Evolutionary conservation across 2,113 vertebrate genomes (phyloP), one percentile per base, ranked within the genome.

Genomic region (Perca fluviatilis): DNA sequence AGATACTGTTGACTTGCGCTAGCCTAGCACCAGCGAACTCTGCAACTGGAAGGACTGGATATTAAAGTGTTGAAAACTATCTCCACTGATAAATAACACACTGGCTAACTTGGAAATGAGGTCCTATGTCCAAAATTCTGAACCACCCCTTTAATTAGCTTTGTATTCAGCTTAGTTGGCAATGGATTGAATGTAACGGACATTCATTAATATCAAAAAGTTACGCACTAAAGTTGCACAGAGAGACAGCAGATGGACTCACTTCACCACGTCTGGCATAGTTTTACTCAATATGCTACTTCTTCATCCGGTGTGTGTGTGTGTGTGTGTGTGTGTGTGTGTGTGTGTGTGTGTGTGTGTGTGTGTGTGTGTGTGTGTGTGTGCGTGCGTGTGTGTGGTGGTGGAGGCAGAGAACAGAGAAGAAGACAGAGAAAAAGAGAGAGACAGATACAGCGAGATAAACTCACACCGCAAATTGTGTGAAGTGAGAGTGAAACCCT

Each of bases 401-500:
- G 50, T 9, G 21, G n/a, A 68, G 30, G 33, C 18, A 79, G 36
- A 71, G 23, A 80, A 63, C 19, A 58, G 50, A 77, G 50, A 58
- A 60, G 65, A 77, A 6, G 1, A 69, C 21, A 64, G 16, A 53
- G 50, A 47, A 12, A 49, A 25, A 64, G 16, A 53, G 40, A 47
- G 16, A 49, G 30, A 18, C 7, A 23, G n/a, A 18, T 4, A 23
- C 40, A 53, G 60, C 3, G 4, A 77, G 71, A 91, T 62, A 80
- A 78, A 77, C 15, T 60, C 47, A 65, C 16, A n/a, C 23, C 8
- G 69, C 68, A 71, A 51, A 57, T 79, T 77, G 78, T 90, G 83
- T 77, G 75, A 84, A 79, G 60, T 87, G 85, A 91, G 66, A 93
- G 43, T 79, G 88, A 92, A 92, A 92, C 79, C 18, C 64, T 80